Evolutionary conservation across 2,888 invertebrate species (phyloP).

Genomic region (Phaedon cochleariae): DNA sequence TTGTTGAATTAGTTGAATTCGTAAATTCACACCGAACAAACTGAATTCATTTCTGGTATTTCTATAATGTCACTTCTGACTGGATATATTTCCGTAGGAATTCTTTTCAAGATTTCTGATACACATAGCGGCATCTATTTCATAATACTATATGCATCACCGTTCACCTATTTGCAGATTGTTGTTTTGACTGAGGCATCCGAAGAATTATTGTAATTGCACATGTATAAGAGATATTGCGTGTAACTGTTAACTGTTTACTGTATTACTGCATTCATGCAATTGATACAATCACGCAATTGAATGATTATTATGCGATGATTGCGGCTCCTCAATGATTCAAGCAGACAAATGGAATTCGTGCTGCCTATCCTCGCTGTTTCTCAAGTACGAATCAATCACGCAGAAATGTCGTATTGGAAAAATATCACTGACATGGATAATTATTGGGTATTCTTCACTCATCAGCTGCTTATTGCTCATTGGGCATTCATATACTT

Average conservation of each 20-base stretch:
- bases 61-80: no score
- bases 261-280: neutral
- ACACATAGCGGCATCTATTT: no score
- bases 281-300: neutral
- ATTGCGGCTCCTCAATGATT: neutral
- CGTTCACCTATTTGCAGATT: neutral
- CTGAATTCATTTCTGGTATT: no score
- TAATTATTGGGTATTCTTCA: neutral
- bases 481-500: no score
- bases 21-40: no score
- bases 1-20: no score
- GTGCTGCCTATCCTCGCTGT: neutral
- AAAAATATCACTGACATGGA: neutral
- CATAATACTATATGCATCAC: no score
- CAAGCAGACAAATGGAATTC: neutral
- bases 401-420: neutral
- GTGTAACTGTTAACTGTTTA: neutral
- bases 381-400: neutral
- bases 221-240: neutral
- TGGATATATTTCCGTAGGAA: no score
- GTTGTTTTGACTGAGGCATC: neutral
- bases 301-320: neutral
- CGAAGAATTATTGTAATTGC: neutral
- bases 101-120: no score
- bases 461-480: no score